Evolutionary conservation across 2,113 vertebrate genomes (phyloP).

Genomic region (Tamias sibiricus): DNA sequence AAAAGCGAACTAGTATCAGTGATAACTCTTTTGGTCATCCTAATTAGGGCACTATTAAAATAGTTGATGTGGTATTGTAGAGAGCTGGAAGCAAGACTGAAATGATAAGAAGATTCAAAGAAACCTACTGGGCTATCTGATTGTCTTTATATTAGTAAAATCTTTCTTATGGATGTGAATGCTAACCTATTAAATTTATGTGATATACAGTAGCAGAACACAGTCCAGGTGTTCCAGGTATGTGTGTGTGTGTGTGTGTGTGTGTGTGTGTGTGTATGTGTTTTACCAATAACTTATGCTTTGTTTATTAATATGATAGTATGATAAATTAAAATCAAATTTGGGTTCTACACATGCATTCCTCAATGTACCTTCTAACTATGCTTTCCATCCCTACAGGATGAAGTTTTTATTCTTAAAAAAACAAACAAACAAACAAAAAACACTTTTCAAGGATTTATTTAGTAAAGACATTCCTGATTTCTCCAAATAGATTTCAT

Average conservation of each 20-base stretch:
- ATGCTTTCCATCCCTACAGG: not conserved
- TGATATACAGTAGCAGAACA: not conserved
- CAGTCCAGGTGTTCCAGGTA: not conserved
- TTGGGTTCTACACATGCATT: not conserved
- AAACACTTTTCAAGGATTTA: not conserved
- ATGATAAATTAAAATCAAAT: not conserved
- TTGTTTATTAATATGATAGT: not conserved
- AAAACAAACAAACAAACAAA: constrained; percentile 14
- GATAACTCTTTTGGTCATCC: not conserved
- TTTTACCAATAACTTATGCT: not conserved
- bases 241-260: not conserved
- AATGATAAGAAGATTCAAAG: not conserved
- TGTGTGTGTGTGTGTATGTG: not conserved
- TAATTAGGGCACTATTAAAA: not conserved
- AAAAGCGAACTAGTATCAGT: not conserved
- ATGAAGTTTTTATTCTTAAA: not conserved
- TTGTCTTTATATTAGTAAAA: not conserved
- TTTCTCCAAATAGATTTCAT: not conserved
- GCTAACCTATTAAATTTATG: not conserved
- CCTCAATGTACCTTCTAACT: not conserved
- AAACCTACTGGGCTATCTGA: not conserved
- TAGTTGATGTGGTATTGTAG: not conserved
- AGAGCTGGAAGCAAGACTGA: not conserved
- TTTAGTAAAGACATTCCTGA: not conserved
- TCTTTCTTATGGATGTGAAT: not conserved